Evolutionary conservation across 1,140 invertebrate genomes (phyloP), one percentile per base, ranked within the genome.

Genomic region (Anthonomus grandis): DNA sequence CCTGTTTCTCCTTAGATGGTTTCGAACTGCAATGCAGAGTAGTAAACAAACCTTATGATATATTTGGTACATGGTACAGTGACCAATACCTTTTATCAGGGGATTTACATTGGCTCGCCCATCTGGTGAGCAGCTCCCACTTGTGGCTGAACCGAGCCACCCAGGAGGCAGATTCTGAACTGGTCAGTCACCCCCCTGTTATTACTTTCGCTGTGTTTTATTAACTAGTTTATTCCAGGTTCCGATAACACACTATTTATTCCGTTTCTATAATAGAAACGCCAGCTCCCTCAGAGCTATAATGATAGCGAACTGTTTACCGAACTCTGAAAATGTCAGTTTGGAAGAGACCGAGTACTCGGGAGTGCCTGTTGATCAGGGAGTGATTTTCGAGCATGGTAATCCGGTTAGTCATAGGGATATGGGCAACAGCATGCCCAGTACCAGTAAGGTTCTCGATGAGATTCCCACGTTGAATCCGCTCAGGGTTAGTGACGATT

Each of bases 11-110:
- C n/a, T 46, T 47, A 83, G 85, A 80, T 71, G 79, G 79, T 13
- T 91, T 90, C 67, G 74, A 84, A 64, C 75, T 93, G 9, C 86
- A 91, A 66, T 91, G 90, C 65, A 77, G 90, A 48, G 86, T 93
- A 4, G 79, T 84, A 18, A 93, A 92, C 75, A 90, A 91, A 60
- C 91, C 91, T 0, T 93, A 91, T 67, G 90, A 93, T 73, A 87
- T 93, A 62, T 93, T 93, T 76, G 91, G 91, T 13, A 87, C 89
- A 31, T 94, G 91, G 91, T 93, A 90, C 65, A 90, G 86, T 68
- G 89, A 93, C 66, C 81, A 82, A 61, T 87, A 91, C 73, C 75
- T 93, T 4, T 70, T 94, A 37, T 92, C 90, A 17, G 90, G 91
- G 37, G 85, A 90, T 67, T 74, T 92, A 1, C 81, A 85, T 66